Evolutionary conservation across 2,113 vertebrate species (phyloP), one percentile per base, ranked within the genome.

Genomic region (Sisor rabdophorus): DNA sequence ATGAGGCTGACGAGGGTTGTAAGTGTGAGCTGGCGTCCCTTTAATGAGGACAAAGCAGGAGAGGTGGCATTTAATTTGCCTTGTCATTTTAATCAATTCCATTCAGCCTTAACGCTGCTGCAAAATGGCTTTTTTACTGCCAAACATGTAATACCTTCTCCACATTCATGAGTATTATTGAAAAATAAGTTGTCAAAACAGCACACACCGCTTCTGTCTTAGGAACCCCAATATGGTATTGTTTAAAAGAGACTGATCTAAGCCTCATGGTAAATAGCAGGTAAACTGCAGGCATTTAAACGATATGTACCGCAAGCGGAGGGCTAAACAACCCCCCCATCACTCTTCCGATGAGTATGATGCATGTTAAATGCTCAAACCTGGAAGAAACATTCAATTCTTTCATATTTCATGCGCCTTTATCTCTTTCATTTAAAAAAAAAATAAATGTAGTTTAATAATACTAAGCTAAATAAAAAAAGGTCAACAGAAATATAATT

Each of bases 11-110:
- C 81, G 85, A 86, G 88, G 87, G 74, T 65, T 73, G 75, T 69
- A 73, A 88, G 87, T 89, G 86, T 86, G 87, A 90, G 86, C 85
- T 83, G 80, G 87, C 85, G 83, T 85, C 84, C 85, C 85, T 78
- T 87, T 91, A 92, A 91, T 90, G 89, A 91, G 87, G 86, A 83
- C 83, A 89, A 90, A 89, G 90, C 87, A 91, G 87, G 89, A 87
- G 87, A 87, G 84, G 88, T 87, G 85, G 87, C 87, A 82, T 88
- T 89, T 86, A 78, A 84, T 84, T 81, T 79, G 82, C 80, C 77
- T 77, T 80, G 75, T 84, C 74, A 76, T 79, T 84, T 79, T 81
- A 81, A 79, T 84, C 82, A 77, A 76, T 84, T 84, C 78, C 80
- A 73, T 72, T 81, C 75, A 61, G 79, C 48, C 75, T 73, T 74